Evolutionary conservation across 2,797 vertebrate genomes (phyloP).

Genomic region (Agapornis canus): DNA sequence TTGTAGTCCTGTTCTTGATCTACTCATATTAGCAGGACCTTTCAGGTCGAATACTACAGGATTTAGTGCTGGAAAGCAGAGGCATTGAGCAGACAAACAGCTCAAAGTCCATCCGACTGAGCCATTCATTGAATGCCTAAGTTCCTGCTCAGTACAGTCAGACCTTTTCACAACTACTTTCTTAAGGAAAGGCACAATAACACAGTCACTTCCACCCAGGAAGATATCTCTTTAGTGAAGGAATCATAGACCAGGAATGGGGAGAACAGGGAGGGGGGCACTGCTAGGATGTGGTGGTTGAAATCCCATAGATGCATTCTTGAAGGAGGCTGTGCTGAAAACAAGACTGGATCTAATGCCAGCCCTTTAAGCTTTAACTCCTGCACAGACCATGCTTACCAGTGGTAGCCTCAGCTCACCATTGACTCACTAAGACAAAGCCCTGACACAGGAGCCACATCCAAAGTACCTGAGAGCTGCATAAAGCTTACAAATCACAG

Average conservation of each 20-base stretch:
- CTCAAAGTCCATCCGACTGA: neutral
- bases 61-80: conserved; percentile 42
- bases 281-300: rapidly evolving
- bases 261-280: rapidly evolving
- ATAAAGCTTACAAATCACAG: neutral
- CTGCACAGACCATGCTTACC: neutral
- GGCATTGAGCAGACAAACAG: neutral
- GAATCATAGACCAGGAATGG: neutral
- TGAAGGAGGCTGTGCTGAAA: rapidly evolving
- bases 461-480: rapidly evolving
- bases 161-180: neutral
- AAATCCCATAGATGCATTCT: neutral
- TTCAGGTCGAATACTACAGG: conserved; percentile 14
- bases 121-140: neutral
- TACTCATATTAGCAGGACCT: conserved; percentile 56
- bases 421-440: rapidly evolving
- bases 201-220: neutral
- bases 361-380: neutral
- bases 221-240: neutral
- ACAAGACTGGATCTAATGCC: rapidly evolving
- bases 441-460: neutral
- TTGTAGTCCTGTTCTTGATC: conserved; percentile 49
- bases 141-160: neutral
- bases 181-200: neutral
- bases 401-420: neutral